Percentiles rank a stretch among this genome's conserved stretches.
Conservation (phyloP, 2,113 vertebrate genomes). For the Chroicocephalus ridibundus region DNA sequence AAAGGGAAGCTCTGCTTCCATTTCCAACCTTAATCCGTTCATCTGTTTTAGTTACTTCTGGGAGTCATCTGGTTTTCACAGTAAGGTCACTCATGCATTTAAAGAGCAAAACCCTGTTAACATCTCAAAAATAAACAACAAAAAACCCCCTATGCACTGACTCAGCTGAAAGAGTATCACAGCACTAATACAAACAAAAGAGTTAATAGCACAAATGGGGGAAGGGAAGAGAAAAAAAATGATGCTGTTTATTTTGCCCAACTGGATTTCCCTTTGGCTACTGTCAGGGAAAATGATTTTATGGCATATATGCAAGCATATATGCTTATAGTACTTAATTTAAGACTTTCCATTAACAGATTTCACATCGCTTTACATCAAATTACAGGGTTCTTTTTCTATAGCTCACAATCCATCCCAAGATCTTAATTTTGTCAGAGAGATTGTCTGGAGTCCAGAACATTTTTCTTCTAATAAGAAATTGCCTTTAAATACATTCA, state of each 20-base stretch:
- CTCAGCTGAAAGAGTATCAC: neutral
- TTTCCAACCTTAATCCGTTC: neutral
- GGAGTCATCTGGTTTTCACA: neutral
- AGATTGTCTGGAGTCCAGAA: neutral
- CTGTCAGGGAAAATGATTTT: neutral
- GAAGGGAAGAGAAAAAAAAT: neutral
- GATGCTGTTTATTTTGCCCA: neutral
- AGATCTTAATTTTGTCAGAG: neutral
- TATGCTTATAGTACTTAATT: neutral
- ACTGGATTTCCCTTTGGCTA: neutral
- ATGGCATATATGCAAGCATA: neutral
- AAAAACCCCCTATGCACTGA: neutral
- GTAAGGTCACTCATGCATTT: neutral
- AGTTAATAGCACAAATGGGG: neutral
- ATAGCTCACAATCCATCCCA: neutral
- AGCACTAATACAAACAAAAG: neutral
- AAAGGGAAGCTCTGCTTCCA: neutral
- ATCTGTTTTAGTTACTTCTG: neutral
- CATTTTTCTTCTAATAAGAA: neutral
- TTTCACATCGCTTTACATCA: neutral
- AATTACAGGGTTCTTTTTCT: neutral
- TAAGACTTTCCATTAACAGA: neutral
- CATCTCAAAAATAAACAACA: neutral
- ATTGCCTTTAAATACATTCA: neutral
- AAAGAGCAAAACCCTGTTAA: neutral